Percentiles rank a stretch among this genome's conserved stretches.
These are phyloP conservation scores for Pipra filicauda DNA, from an alignment of 2,113 vertebrate species.

Conservation along the genomic window DNA sequence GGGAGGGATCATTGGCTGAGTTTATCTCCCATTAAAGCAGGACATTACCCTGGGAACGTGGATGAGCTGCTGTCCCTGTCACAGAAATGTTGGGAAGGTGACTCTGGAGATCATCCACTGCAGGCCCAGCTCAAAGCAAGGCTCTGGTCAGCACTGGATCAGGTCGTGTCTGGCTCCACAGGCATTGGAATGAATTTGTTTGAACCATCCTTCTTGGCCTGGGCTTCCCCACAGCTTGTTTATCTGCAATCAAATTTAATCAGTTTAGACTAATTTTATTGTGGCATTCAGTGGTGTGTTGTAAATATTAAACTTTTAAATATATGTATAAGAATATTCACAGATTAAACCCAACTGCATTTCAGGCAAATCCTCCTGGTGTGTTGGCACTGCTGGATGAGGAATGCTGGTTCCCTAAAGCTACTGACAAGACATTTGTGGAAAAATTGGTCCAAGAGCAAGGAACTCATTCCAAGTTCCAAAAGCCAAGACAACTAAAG, in stretches of 20 bases:
- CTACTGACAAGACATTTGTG: slow-evolving; percentile 96
- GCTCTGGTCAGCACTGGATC: background rate
- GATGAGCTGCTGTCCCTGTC: background rate
- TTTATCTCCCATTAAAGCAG: background rate
- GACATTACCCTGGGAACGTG: background rate
- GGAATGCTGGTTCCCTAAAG: slow-evolving; percentile 99
- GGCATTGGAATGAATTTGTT: background rate
- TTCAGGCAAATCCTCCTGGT: slow-evolving; percentile 92
- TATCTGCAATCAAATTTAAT: background rate
- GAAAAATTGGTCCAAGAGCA: slow-evolving; percentile 97
- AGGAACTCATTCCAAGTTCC: slow-evolving; percentile 95
- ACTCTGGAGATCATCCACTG: background rate
- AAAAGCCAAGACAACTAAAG: slow-evolving; percentile 94
- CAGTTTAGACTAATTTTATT: background rate
- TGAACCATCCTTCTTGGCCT: background rate
- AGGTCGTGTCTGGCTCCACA: background rate
- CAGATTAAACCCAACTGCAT: background rate
- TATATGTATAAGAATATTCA: background rate
- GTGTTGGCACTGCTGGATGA: slow-evolving; percentile 94
- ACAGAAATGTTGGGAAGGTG: background rate
- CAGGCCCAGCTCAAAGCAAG: background rate
- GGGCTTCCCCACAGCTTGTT: background rate
- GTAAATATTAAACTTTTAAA: background rate
- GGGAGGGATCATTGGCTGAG: background rate
- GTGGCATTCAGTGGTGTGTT: background rate